Percentiles rank a stretch among this genome's conserved stretches.
Evolutionary conservation across 2,113 vertebrate species (phyloP).

Genomic region (Agelaius tricolor): DNA sequence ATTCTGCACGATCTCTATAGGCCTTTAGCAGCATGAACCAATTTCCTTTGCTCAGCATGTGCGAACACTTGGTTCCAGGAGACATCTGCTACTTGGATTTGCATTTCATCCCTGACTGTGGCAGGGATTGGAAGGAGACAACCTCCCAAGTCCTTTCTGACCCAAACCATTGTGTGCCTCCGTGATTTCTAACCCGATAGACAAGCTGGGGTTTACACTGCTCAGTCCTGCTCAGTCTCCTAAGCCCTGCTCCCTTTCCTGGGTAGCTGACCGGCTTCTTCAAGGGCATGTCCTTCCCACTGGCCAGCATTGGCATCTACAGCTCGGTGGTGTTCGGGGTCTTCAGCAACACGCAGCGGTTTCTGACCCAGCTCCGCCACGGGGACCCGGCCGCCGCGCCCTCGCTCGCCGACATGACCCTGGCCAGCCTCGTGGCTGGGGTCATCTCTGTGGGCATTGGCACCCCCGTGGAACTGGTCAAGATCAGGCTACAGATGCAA

Average conservation of each 20-base stretch:
- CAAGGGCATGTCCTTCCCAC: conserved; percentile 96
- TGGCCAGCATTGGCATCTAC: conserved; percentile 89
- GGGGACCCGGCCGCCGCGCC: conserved; percentile 45
- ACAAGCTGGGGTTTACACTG: not conserved
- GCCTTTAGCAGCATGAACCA: not conserved
- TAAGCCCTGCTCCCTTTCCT: not conserved
- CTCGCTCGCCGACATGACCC: conserved; percentile 76
- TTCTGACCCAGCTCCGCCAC: conserved; percentile 81
- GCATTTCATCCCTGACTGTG: not conserved
- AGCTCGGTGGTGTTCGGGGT: conserved; percentile 92
- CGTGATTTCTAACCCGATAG: not conserved
- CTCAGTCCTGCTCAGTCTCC: not conserved
- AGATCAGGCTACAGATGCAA: conserved; percentile 97
- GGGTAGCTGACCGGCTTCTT: conserved; percentile 88
- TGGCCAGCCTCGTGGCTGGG: conserved; percentile 86
- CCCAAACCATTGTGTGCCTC: not conserved
- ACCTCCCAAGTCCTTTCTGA: not conserved
- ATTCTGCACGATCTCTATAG: not conserved
- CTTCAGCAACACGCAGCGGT: conserved; percentile 86
- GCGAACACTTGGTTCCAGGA: not conserved
- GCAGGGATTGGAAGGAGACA: not conserved
- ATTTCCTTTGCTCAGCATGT: not conserved
- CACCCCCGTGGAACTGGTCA: conserved; percentile 90
- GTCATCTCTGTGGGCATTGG: conserved; percentile 87
- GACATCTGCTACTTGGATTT: not conserved